Percentiles rank a stretch among this genome's conserved stretches.
Conservation (phyloP, 2,113 vertebrate species). For the Petrocephalus microphthalmus region DNA sequence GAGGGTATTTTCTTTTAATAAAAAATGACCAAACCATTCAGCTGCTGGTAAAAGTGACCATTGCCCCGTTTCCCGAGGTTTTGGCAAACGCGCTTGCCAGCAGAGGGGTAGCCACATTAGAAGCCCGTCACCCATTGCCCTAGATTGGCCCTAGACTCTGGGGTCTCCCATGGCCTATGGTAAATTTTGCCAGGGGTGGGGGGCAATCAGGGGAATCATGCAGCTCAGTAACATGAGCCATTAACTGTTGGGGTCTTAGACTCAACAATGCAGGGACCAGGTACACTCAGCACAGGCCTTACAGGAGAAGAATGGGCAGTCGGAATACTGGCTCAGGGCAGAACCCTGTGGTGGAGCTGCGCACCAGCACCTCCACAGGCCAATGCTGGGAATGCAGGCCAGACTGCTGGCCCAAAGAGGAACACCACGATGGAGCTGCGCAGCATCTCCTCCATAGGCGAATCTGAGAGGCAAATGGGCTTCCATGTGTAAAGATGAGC, state of each 20-base stretch:
- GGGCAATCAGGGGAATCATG: neutral
- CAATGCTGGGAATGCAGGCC: neutral
- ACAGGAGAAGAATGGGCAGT: too few species aligned
- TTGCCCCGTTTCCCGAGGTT: too few species aligned
- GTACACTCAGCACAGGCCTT: neutral
- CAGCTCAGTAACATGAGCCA: neutral
- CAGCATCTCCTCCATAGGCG: neutral
- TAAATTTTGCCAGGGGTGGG: too few species aligned
- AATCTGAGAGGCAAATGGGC: neutral
- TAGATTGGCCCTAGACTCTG: too few species aligned
- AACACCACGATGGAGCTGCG: neutral
- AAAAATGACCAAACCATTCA: neutral
- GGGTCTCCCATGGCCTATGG: too few species aligned
- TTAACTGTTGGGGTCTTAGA: neutral
- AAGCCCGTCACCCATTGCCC: too few species aligned
- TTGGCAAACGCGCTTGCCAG: too few species aligned
- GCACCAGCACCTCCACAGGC: neutral
- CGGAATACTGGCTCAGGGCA: neutral
- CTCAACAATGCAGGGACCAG: neutral
- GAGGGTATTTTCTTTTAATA: neutral
- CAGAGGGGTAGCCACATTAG: too few species aligned
- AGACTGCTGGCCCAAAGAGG: neutral
- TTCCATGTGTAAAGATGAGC: neutral
- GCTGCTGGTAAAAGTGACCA: neutral
- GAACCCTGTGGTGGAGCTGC: neutral